These are phyloP conservation scores for Augochlorella aurata DNA, from an alignment of 2,888 invertebrate genomes.

Conservation along the genomic window DNA sequence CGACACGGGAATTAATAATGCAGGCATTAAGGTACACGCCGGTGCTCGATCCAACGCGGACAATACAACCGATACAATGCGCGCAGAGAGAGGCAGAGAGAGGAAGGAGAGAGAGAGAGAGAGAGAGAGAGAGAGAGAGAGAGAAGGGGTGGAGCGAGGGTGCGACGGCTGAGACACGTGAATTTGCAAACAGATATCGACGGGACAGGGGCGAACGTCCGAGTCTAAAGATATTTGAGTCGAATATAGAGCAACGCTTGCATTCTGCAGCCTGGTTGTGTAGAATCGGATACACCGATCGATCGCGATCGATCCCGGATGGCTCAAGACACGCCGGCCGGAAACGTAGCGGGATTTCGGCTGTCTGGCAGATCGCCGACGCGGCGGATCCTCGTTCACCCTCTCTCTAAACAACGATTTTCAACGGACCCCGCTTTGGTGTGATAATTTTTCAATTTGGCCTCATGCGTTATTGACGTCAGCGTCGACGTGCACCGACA, in stretches of 20 bases:
- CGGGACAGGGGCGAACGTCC: conserved; percentile 43
- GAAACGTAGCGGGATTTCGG: conserved; percentile 29
- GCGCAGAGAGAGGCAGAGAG: conserved; percentile 21
- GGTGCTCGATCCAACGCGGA: conserved; percentile 47
- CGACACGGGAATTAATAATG: conserved; percentile 63
- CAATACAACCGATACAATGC: conserved; percentile 44
- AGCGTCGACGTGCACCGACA: conserved; percentile 61
- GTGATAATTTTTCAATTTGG: conserved; percentile 82
- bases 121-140: background rate
- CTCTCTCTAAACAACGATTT: conserved; percentile 68
- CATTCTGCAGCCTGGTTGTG: background rate
- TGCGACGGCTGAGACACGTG: conserved; percentile 41
- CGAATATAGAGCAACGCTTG: conserved; percentile 14
- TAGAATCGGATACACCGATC: conserved; percentile 16
- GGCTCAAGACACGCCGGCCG: conserved; percentile 4
- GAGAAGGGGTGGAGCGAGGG: too few relatives aligned
- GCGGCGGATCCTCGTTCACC: conserved; percentile 56
- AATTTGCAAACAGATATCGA: conserved; percentile 62
- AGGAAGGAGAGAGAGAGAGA: background rate
- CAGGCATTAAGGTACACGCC: conserved; percentile 56
- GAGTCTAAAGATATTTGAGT: conserved; percentile 32
- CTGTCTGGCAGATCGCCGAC: conserved; percentile 23
- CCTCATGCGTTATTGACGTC: conserved; percentile 79
- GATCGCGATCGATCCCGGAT: conserved; percentile 5
- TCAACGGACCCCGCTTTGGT: conserved; percentile 72